A percentile compares a stretch with the other conserved stretches of the same genome.
phyloP scores from a whole-genome alignment of 2,113 vertebrate genomes.

The Bombycilla garrulus region DNA sequence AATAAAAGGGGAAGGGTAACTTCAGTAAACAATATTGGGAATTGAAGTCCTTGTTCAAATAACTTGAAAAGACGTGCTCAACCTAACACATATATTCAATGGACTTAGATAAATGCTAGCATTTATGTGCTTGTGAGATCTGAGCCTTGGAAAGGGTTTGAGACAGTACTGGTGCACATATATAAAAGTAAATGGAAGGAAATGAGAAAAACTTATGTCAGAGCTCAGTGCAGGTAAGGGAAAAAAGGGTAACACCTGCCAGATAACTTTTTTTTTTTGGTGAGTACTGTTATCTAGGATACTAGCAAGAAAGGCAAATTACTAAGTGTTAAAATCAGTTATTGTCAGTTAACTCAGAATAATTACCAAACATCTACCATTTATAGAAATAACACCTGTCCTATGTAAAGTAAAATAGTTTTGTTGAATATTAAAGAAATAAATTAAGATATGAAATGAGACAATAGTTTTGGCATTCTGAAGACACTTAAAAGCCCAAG shows the following conservation, averaged over 20 bases:
- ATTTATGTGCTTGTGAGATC: background rate
- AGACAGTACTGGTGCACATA: background rate
- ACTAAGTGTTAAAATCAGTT: background rate
- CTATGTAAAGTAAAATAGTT: background rate
- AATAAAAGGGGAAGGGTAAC: background rate
- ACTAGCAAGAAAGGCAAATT: background rate
- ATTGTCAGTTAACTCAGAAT: background rate
- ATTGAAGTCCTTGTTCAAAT: background rate
- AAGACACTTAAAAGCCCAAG: conserved; percentile 5
- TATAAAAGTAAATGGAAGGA: background rate
- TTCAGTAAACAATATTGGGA: background rate
- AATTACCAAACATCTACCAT: background rate
- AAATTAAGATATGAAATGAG: background rate
- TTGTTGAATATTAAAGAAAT: background rate
- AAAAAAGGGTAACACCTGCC: background rate
- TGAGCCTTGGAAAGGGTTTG: background rate
- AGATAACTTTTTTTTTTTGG: background rate
- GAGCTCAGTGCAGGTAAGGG: background rate
- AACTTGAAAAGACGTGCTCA: rapidly evolving
- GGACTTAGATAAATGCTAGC: background rate
- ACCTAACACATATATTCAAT: rapidly evolving
- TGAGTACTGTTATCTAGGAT: background rate
- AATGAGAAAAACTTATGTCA: background rate
- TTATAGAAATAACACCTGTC: background rate
- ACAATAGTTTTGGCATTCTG: background rate